Percentiles rank a stretch among this genome's conserved stretches.
Evolutionary conservation across 2,113 vertebrate genomes (phyloP).

Genomic region (Corythaixoides concolor): DNA sequence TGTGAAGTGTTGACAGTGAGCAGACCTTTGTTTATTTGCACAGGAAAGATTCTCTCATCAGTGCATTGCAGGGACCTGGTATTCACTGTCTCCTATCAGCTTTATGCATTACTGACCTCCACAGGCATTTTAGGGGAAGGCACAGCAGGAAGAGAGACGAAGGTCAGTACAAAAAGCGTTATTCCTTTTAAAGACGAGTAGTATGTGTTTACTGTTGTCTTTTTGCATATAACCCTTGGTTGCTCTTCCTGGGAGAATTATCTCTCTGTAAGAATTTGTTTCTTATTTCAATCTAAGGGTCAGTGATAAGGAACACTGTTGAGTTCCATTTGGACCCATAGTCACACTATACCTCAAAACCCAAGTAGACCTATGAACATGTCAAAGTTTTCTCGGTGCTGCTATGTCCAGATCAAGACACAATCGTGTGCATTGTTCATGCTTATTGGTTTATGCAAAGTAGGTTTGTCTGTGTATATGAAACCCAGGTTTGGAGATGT

Average conservation of each 20-base stretch:
- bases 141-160: constrained; percentile 8
- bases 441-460: neutral
- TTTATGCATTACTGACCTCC: constrained; percentile 69
- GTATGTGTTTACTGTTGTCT: neutral
- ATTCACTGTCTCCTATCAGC: neutral
- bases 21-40: neutral
- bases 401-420: neutral
- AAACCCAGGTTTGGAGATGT: neutral
- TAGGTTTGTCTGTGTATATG: neutral
- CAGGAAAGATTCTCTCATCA: neutral
- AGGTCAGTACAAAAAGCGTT: constrained; percentile 11
- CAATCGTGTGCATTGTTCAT: neutral
- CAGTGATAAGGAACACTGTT: neutral
- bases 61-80: neutral
- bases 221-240: neutral
- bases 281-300: neutral
- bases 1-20: neutral
- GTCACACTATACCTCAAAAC: neutral
- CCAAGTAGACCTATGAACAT: neutral
- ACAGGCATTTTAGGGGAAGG: constrained; percentile 58
- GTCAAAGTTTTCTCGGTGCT: neutral
- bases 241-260: neutral
- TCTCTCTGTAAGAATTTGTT: neutral
- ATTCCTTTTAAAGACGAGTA: neutral
- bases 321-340: neutral